Conservation (phyloP, 92 coral and sea anemone species). For the Plumapathes pennacea region DNA sequence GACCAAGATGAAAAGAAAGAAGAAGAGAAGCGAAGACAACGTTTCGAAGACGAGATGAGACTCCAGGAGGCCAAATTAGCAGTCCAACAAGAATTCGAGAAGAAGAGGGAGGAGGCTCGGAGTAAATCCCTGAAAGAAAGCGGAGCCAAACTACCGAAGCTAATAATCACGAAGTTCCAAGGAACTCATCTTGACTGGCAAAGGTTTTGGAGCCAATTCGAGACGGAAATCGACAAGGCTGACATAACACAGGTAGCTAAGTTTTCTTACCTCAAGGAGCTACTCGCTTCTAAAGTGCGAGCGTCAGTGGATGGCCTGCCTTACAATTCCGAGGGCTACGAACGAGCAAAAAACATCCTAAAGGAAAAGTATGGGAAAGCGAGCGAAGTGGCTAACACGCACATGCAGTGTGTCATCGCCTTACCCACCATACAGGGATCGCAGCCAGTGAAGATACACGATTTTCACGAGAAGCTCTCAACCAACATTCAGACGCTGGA, state of each 20-base stretch:
- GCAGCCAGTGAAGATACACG: slow-evolving; percentile 7
- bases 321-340: slow-evolving; percentile 9
- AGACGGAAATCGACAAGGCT: slow-evolving; percentile 2
- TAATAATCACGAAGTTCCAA: not conserved
- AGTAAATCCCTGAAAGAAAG: too few relatives aligned
- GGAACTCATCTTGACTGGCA: slow-evolving; percentile 3
- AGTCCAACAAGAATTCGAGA: too few relatives aligned
- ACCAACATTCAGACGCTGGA: slow-evolving; percentile 14
- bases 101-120: too few relatives aligned
- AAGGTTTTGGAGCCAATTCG: slow-evolving; percentile 2
- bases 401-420: slow-evolving; percentile 1
- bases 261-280: slow-evolving; percentile 5
- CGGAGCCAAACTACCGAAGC: slow-evolving; percentile 8
- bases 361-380: slow-evolving; percentile 1
- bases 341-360: not conserved
- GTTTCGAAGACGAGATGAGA: too few relatives aligned
- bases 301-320: slow-evolving; percentile 34
- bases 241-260: slow-evolving; percentile 1
- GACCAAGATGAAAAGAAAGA: too few relatives aligned
- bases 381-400: slow-evolving; percentile 4
- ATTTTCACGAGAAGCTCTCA: slow-evolving; percentile 3
- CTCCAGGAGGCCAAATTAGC: too few relatives aligned
- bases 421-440: slow-evolving; percentile 19
- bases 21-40: too few relatives aligned
- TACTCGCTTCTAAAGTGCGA: slow-evolving; percentile 4